Base-by-base conservation (phyloP, 2,888 invertebrate genomes). In the Tubulanus polymorphus region DNA sequence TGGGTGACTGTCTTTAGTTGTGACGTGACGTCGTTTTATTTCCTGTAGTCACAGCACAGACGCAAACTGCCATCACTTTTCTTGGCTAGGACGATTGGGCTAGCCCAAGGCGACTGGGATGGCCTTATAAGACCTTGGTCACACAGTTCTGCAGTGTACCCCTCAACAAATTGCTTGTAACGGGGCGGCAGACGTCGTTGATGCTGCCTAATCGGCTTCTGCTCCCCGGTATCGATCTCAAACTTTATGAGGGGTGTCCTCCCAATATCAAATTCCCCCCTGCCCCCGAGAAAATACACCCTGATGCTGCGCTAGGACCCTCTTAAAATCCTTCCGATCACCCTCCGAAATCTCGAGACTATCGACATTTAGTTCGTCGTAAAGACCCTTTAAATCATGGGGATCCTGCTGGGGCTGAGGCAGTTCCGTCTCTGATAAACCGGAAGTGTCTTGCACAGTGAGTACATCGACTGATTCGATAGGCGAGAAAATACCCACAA, bases 21-120 rank as follows among this genome's bases (percentile, higher is more conserved):
- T 45, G 29, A 29, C 23, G n/a, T n/a, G n/a, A n/a, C n/a, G 1
- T 23, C 10, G 37, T 51, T 51, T n/a, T 41, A 18, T 8, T 23
- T 37, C 18, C 51, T 41, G 37, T 37, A 51, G n/a, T 51, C 51
- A 23, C 23, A 23, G 28, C 51, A 51, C 3, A 51, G 23, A 26
- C 51, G 30, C 3, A 35, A 26, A 27, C 20, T 26, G 10, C 37
- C 25, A 18, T 41, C 18, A 5, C 41, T 23, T 23, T 45, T 51
- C 12, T 28, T 10, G 10, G 35, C 51, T 15, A 32, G 41, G 6
- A 51, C 26, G 18, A 51, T 26, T 23, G 51, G 41, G 10, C 41
- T 41, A 12, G 35, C 26, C 25, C 37, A 41, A 2, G 41, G 41
- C 6, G 20, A 8, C 5, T 18, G 18, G 6, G 41, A 41, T 23